These are phyloP conservation scores for Rhynchopsitta pachyrhyncha DNA, from an alignment of 2,113 vertebrate genomes.

Conservation along the genomic window DNA sequence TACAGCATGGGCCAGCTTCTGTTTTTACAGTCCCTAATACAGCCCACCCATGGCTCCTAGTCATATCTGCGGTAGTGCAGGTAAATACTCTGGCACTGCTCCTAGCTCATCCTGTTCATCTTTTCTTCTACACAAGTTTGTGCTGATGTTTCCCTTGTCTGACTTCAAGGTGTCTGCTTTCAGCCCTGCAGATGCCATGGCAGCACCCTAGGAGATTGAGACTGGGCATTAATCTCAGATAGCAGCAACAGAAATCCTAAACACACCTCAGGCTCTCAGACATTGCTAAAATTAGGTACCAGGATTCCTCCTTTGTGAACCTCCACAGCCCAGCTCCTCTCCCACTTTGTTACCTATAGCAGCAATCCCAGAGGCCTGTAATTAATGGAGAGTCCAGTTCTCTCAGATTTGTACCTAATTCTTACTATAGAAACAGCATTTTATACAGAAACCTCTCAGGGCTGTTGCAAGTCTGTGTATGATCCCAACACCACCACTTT, in stretches of 20 bases:
- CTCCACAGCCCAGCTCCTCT: not conserved
- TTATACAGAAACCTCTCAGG: not conserved
- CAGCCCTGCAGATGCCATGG: not conserved
- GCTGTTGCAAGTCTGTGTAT: not conserved
- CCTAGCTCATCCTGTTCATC: not conserved
- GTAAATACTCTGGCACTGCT: not conserved
- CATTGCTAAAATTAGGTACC: not conserved
- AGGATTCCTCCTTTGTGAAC: not conserved
- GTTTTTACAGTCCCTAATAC: not conserved
- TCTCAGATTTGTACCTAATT: not conserved
- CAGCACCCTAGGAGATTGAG: not conserved
- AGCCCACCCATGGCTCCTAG: not conserved
- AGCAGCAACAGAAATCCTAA: not conserved
- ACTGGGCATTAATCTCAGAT: not conserved
- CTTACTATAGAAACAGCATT: not conserved
- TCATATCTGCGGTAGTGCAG: not conserved
- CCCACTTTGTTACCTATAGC: not conserved
- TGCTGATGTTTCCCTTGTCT: not conserved
- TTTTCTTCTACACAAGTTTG: not conserved
- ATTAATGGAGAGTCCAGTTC: not conserved
- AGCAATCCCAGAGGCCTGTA: not conserved
- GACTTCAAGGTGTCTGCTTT: not conserved
- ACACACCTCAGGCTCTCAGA: fast-evolving
- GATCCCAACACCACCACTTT: fast-evolving
- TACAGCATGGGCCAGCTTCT: not conserved